phyloP scores from a whole-genome alignment of 2,113 vertebrate genomes.

The Cryptotis parvus region DNA sequence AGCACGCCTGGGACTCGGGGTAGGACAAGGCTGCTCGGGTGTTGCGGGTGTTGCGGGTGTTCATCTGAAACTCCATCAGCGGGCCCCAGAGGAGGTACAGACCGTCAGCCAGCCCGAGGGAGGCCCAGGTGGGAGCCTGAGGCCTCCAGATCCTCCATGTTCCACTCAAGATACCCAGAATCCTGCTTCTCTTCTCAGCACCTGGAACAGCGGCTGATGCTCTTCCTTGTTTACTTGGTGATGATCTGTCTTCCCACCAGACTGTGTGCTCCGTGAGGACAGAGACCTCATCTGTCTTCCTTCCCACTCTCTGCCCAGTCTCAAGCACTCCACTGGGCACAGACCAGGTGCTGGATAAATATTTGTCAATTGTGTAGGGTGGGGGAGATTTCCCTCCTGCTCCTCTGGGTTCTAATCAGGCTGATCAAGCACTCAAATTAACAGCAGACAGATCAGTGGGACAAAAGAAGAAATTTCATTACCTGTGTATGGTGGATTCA shows the following conservation, averaged over 20 bases:
- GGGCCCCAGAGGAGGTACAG: background rate
- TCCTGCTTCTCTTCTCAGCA: background rate
- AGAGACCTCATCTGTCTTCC: background rate
- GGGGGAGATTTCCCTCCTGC: background rate
- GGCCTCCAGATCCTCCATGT: background rate
- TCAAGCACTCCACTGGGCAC: background rate
- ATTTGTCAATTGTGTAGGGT: background rate
- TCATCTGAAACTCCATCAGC: constrained; percentile 19
- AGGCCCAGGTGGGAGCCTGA: background rate
- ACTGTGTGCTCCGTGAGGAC: background rate
- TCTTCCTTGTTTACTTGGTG: constrained; percentile 13
- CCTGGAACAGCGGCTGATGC: background rate
- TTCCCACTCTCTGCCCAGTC: background rate
- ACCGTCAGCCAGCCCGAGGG: background rate
- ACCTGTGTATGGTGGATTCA: background rate
- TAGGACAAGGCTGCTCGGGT: constrained; percentile 49
- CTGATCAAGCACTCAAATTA: background rate
- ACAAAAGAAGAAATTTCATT: background rate
- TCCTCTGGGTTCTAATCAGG: background rate
- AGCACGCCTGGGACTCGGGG: constrained; percentile 28
- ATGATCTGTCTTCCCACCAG: background rate
- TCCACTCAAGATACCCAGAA: background rate
- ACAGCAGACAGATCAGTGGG: background rate
- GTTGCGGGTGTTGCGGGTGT: too few relatives aligned
- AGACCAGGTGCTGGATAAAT: constrained; percentile 56